Evolutionary conservation across 2,888 invertebrate species (phyloP).

Genomic region (Drosophila leonis): DNA sequence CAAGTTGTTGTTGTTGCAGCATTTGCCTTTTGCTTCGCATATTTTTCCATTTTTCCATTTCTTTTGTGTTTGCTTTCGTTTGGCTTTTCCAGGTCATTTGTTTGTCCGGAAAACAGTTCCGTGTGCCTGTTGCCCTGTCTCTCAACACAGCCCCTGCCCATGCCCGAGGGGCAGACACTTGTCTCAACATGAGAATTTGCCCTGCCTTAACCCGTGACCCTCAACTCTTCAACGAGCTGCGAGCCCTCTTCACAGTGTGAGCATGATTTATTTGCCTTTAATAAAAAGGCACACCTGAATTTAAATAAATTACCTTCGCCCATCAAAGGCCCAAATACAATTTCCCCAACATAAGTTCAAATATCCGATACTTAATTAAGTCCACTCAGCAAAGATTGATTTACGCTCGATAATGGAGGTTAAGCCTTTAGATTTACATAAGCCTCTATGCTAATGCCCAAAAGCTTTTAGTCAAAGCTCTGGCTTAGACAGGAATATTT

Average conservation of each 20-base stretch:
- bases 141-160: conserved; percentile 1
- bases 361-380: background rate
- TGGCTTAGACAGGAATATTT: background rate
- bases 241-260: conserved; percentile 66
- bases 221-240: conserved; percentile 10
- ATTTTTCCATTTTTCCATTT: conserved; percentile 57
- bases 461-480: background rate
- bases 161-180: conserved; percentile 67
- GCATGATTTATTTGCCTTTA: conserved; percentile 71
- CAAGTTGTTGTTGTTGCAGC: conserved; percentile 50
- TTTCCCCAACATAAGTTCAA: background rate
- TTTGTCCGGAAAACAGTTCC: conserved; percentile 67
- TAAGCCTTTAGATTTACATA: background rate
- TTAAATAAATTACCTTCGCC: conserved; percentile 34
- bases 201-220: conserved; percentile 34
- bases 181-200: conserved; percentile 59
- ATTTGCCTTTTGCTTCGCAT: conserved; percentile 32
- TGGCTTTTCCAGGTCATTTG: conserved; percentile 80
- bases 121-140: conserved; percentile 30
- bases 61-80: conserved; percentile 73
- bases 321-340: conserved; percentile 6
- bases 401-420: background rate
- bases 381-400: background rate
- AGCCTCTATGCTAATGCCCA: background rate
- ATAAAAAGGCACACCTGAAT: conserved; percentile 52